These are phyloP conservation scores for Peromyscus attwateri DNA, from an alignment of 2,797 vertebrate genomes.

Conservation along the genomic window DNA sequence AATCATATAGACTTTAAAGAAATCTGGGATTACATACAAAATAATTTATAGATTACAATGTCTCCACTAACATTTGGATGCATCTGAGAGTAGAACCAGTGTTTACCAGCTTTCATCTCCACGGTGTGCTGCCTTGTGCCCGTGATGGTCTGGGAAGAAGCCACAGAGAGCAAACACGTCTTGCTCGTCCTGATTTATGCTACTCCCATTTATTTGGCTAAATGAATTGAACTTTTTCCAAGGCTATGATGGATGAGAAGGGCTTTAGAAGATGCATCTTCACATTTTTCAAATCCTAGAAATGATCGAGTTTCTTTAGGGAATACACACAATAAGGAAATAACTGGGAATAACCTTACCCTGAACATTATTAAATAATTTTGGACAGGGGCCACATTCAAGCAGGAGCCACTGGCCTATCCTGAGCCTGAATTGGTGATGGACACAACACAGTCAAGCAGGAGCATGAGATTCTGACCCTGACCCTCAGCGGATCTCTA, in stretches of 20 bases:
- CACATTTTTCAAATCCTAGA: background rate
- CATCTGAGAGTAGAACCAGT: background rate
- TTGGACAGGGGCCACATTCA: background rate
- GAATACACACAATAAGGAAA: background rate
- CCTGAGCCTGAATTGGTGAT: background rate
- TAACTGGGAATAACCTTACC: background rate
- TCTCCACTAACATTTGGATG: background rate
- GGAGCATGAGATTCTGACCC: background rate
- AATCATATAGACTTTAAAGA: background rate
- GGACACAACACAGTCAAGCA: background rate
- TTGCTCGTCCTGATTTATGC: background rate
- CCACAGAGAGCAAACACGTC: constrained; percentile 10
- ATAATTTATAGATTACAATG: constrained; percentile 18
- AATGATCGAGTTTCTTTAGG: constrained; percentile 14
- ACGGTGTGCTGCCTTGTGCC: background rate
- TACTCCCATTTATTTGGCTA: constrained; percentile 36
- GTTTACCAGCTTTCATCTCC: background rate
- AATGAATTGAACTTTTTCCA: constrained; percentile 30
- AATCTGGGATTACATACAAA: background rate
- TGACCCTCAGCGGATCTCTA: background rate
- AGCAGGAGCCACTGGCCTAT: background rate
- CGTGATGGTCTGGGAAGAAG: background rate
- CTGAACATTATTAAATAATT: background rate
- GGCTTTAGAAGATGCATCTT: constrained; percentile 14
- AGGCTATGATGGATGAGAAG: constrained; percentile 38